These are phyloP conservation scores for Drosophila persimilis DNA, from an alignment of 1,140 invertebrate genomes.

Conservation along the genomic window DNA sequence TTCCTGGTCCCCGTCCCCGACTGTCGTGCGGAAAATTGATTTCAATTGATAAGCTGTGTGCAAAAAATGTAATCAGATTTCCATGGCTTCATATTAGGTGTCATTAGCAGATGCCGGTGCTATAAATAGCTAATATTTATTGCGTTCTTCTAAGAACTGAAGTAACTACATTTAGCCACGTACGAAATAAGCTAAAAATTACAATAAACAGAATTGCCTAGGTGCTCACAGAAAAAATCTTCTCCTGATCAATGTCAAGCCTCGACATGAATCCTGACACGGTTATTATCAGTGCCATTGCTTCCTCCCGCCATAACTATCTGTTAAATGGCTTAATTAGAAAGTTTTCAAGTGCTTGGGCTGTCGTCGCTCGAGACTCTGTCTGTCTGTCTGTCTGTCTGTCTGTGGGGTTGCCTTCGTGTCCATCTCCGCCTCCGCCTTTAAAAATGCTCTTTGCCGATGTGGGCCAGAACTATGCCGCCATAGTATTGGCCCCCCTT, in stretches of 20 bases:
- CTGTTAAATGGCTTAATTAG: constrained; percentile 68
- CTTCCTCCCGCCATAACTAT: constrained; percentile 36
- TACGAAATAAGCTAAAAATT: no score
- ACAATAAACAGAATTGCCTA: not conserved
- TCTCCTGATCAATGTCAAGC: not conserved
- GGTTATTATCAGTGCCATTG: constrained; percentile 14
- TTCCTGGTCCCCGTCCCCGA: constrained; percentile 1
- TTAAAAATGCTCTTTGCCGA: constrained; percentile 14
- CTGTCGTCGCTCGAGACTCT: constrained; percentile 36
- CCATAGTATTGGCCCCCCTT: not conserved
- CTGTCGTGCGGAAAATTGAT: constrained; percentile 34
- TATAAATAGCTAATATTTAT: constrained; percentile 34
- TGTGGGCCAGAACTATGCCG: constrained; percentile 15
- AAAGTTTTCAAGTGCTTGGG: constrained; percentile 64
- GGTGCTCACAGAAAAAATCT: not conserved
- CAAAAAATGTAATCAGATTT: constrained; percentile 41
- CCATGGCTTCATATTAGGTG: constrained; percentile 25
- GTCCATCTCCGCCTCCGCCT: not conserved
- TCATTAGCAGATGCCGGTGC: constrained; percentile 8
- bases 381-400: constrained; percentile 2
- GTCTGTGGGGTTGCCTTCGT: constrained; percentile 10
- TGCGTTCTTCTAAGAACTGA: not conserved
- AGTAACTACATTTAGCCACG: no score
- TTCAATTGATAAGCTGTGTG: constrained; percentile 45
- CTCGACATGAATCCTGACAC: constrained; percentile 5